Evolutionary conservation across 1,140 invertebrate species (phyloP), one percentile per base, ranked within the genome.

Genomic region (Berghia stephanieae): DNA sequence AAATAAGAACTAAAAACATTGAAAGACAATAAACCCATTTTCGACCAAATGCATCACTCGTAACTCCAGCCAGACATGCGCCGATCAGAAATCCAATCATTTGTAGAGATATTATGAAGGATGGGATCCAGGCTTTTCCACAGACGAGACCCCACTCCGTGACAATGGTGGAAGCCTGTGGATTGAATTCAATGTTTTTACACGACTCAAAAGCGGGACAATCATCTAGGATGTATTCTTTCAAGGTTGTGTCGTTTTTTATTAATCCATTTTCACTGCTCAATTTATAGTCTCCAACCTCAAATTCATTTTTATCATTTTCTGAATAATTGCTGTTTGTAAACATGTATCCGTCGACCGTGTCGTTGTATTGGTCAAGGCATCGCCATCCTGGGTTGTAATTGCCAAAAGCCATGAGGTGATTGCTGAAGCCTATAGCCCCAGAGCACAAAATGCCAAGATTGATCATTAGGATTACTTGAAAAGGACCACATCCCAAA

Each of bases 1-100:
- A 71, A 8, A 81, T 55, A 8, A 78, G 18, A 4, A 82, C 42
- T 0, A 80, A 24, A 2, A 81, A 21, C 10, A 82, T 40, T 0
- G 76, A 70, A 0, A 83, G 13, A n/a, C 79, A 83, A 36, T 80
- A 81, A 5, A 82, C 79, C 1, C 78, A 79, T 73, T 81, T 82
- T 24, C 85, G 73, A 18, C 85, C 85, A 49, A 85, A 60, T 10
- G 78, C 42, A 77, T 86, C 85, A 16, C 80, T 81, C 8, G 83
- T 24, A 31, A 85, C 83, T 31, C 85, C 85, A 8, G 78, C 63
- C 2, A 83, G 27, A 5, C 81, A 38, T 13, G 79, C 83, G 3
- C 85, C 83, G 44, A 83, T 8, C 0, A 86, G 68, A 0, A 86
- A 70, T 3, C 85, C 85, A 13, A 67, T 81, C 84, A 86, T 86